Base-by-base conservation (phyloP, 2,113 vertebrate species). In the Nibea albiflora region DNA sequence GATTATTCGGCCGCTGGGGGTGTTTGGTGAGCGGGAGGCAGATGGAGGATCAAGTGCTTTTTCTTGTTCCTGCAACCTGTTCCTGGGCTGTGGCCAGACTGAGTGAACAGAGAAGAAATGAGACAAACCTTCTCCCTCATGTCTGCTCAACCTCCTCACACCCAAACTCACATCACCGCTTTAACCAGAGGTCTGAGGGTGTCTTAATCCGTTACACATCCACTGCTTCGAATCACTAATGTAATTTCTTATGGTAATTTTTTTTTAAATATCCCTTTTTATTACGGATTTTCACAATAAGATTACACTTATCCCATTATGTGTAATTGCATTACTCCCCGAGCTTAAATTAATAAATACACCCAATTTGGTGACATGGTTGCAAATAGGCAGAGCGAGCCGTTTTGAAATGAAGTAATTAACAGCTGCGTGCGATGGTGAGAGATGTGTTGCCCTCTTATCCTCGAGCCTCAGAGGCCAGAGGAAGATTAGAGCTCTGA, bases 401-500 rank as follows among this genome's bases (percentile, higher is more conserved):
- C 94, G 95, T 96, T 97, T 97, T 97, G 96, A 96, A 96, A 96
- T 96, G 95, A 85, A 95, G 96, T 97, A 97, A 97, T 98, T 98
- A 99, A 97, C 96, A 96, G 95, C 95, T 93, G 94, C 94, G 95
- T 81, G 94, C 94, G 95, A 94, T 78, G 83, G 73, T 85, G 88
- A 95, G 96, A 96, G 96, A 97, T 95, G 96, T 96, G 96, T 96
- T 95, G 94, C 79, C 83, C 83, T 78, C 78, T 85, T 89, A 95
- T 97, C 97, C 96, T 95, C 94, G 95, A 96, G 96, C 95, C 95
- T 94, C 95, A 93, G 96, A 97, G 97, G 96, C 96, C 96, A 96
- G 96, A 95, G 95, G 97, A 97, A 97, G 97, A 98, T 97, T 96
- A 97, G 97, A 97, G 96, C 97, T 96, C 94, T 95, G 96, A 97